Conservation (phyloP, 2,888 invertebrate species). For the Platycheirus albimanus region DNA sequence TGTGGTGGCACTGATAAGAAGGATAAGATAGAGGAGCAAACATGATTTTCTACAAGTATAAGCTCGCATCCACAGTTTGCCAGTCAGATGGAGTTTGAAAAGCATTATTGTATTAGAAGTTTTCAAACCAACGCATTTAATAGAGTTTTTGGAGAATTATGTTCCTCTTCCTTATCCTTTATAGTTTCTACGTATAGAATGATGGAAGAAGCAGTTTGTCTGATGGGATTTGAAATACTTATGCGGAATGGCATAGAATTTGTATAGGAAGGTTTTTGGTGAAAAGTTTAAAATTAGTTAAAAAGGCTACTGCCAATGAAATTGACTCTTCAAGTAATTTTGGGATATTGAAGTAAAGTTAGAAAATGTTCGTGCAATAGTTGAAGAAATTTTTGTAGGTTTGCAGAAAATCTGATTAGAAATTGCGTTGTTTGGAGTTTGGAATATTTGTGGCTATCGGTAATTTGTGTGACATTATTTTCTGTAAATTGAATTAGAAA, state of each 20-base stretch:
- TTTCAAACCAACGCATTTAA: constrained; percentile 58
- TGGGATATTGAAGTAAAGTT: constrained; percentile 15
- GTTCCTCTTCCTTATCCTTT: background rate
- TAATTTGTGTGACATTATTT: too few species aligned
- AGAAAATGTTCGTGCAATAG: too few species aligned
- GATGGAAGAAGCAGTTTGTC: constrained; percentile 9
- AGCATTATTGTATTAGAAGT: constrained; percentile 31
- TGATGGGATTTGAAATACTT: constrained; percentile 15
- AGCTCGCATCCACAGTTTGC: constrained; percentile 12
- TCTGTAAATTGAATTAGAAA: too few species aligned
- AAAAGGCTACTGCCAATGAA: constrained; percentile 20
- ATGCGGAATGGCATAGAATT: constrained; percentile 2
- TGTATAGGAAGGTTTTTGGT: background rate
- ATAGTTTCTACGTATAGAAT: too few species aligned
- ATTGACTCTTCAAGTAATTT: constrained; percentile 24
- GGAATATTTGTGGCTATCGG: too few species aligned
- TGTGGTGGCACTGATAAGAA: constrained; percentile 39
- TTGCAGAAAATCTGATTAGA: too few species aligned
- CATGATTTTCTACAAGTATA: constrained; percentile 26
- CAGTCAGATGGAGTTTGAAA: constrained; percentile 43
- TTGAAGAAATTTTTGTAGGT: too few species aligned
- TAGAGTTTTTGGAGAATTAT: constrained; percentile 32
- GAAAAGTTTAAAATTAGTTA: constrained; percentile 28
- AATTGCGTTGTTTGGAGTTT: too few species aligned
- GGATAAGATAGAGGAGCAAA: constrained; percentile 35